phyloP scores from a whole-genome alignment of 2,797 vertebrate species.

The Periophthalmus magnuspinnatus region DNA sequence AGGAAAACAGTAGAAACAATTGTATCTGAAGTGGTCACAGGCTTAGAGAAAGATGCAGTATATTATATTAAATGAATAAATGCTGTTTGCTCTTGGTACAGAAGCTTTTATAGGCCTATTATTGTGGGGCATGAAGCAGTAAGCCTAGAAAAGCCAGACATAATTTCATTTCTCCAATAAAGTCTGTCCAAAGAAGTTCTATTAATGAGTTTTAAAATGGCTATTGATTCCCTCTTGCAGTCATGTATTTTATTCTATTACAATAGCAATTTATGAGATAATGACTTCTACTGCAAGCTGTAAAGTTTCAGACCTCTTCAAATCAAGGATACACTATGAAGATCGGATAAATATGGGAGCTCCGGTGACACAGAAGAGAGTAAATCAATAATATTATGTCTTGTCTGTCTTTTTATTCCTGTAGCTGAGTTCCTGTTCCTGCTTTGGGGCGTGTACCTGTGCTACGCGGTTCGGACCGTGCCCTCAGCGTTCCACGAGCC shows the following conservation, averaged over 20 bases:
- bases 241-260: conserved; percentile 28
- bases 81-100: neutral
- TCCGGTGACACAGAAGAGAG: neutral
- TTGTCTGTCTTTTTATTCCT: conserved; percentile 41
- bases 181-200: conserved; percentile 18
- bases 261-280: conserved; percentile 21
- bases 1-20: conserved; percentile 9
- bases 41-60: neutral
- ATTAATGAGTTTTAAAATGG: conserved; percentile 31
- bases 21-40: conserved; percentile 4
- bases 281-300: conserved; percentile 14
- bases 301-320: conserved; percentile 19
- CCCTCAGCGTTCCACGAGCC: conserved; percentile 98
- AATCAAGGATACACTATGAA: conserved; percentile 24
- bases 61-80: conserved; percentile 4
- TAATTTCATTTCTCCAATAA: conserved; percentile 24
- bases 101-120: conserved; percentile 19
- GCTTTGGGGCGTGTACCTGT: conserved; percentile 96
- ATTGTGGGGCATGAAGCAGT: conserved; percentile 12
- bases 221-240: conserved; percentile 36
- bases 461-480: conserved; percentile 94
- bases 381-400: neutral
- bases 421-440: conserved; percentile 97
- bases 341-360: neutral
- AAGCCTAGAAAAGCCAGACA: conserved; percentile 9